Conservation (phyloP, 2,888 invertebrate species). For the Yponomeuta plumbellus region DNA sequence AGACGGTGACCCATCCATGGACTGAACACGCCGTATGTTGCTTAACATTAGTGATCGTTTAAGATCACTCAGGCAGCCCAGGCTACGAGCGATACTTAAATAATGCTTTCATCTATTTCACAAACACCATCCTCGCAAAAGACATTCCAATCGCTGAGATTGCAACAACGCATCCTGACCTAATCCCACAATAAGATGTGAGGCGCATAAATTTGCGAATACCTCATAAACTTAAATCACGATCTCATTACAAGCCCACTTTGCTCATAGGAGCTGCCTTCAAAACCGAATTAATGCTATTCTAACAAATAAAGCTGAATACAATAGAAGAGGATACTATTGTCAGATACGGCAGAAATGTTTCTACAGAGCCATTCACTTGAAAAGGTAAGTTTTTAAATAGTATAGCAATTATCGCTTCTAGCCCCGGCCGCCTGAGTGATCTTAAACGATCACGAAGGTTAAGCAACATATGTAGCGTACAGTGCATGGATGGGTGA, state of each 20-base stretch:
- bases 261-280: conserved; percentile 1
- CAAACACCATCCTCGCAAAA: background rate
- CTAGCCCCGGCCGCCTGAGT: too few relatives aligned
- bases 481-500: too few relatives aligned
- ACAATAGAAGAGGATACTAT: conserved; percentile 1
- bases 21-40: too few relatives aligned
- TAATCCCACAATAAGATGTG: background rate
- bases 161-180: conserved; percentile 2
- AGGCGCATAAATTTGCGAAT: conserved; percentile 14
- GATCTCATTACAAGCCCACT: conserved; percentile 39
- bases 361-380: background rate
- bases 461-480: too few relatives aligned
- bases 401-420: too few relatives aligned
- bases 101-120: background rate
- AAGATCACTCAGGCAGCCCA: too few relatives aligned
- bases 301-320: background rate
- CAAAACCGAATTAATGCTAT: conserved; percentile 3
- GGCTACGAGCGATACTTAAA: background rate
- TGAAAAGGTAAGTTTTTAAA: background rate
- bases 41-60: too few relatives aligned
- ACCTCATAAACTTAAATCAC: conserved; percentile 39
- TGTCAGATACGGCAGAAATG: background rate
- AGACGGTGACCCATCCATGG: too few relatives aligned
- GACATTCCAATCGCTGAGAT: background rate
- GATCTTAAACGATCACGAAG: too few relatives aligned